These are phyloP conservation scores for Conus ventricosus DNA, from an alignment of 1,140 invertebrate species.

Conservation along the genomic window DNA sequence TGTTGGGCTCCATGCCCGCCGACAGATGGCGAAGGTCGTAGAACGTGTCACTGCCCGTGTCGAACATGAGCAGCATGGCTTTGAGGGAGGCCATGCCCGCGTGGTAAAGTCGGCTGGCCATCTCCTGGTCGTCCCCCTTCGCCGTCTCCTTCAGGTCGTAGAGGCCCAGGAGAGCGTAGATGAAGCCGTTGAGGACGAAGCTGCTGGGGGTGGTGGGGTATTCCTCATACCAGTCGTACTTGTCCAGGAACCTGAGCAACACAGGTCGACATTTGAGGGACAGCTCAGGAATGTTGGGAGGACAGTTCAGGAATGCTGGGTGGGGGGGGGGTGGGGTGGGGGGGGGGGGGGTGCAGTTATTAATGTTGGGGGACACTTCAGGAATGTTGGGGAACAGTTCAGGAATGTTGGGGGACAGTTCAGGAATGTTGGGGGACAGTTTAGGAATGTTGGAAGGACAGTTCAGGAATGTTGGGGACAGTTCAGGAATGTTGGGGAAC, in stretches of 20 bases:
- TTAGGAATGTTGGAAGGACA: too few relatives aligned
- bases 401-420: too few relatives aligned
- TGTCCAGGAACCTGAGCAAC: slow-evolving; percentile 70
- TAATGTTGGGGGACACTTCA: too few relatives aligned
- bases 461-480: too few relatives aligned
- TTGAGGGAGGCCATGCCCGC: slow-evolving; percentile 93
- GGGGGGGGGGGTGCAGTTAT: too few relatives aligned
- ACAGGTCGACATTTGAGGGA: neutral
- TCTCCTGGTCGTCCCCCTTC: slow-evolving; percentile 47
- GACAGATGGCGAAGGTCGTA: slow-evolving; percentile 97
- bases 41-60: slow-evolving; percentile 96
- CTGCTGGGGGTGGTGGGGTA: slow-evolving; percentile 96
- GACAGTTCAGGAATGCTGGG: too few relatives aligned
- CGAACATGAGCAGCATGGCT: slow-evolving; percentile 91
- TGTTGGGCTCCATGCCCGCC: slow-evolving; percentile 89
- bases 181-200: slow-evolving; percentile 99
- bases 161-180: slow-evolving; percentile 96
- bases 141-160: slow-evolving; percentile 88
- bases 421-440: too few relatives aligned
- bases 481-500: too few relatives aligned
- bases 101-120: slow-evolving; percentile 81
- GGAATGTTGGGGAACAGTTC: too few relatives aligned
- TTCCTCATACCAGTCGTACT: slow-evolving; percentile 96
- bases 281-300: neutral
- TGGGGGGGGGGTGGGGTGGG: too few relatives aligned